Base-by-base conservation (phyloP, 2,888 invertebrate species). In the Melieria crassipennis region DNA sequence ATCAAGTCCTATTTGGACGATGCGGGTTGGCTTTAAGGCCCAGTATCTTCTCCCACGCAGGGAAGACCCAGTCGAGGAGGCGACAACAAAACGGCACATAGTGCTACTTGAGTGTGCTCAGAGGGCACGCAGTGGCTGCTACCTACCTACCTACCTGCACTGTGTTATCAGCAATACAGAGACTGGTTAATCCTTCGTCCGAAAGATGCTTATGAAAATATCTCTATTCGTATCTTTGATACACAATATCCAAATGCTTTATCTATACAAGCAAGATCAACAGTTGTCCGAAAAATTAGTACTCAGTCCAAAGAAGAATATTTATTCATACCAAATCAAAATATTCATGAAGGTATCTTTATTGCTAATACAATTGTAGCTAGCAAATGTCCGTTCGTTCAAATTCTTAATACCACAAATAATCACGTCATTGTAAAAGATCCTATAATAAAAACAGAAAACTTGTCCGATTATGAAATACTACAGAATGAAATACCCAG, bases 281-380 rank as follows among this genome's bases (percentile, higher is more conserved):
- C 13, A 5, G 62, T 62, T 9, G 30, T 62, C n/a, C 46, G 62
- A 62, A 62, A 46, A 47, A 62, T 62, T 13, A 16, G 4, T 10
- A 10, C 48, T 4, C 11, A 62, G 5, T 47, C 62, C n/a, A 48
- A 62, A 47, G 62, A 62, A 62, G 62, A 62, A 16, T 16, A 16
- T 16, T 16, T 16, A 16, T 16, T 16, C 16, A 16, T 16, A 16
- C 16, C 16, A 16, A 16, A 56, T 56, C 56, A 13, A 56, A 56
- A 56, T 56, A 56, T 56, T 7, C 30, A 56, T 56, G 30, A 56
- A 30, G 13, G 56, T 56, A 30, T 56, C 6, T 56, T 9, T 16
- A 55, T 55, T 55, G 55, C 13, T 9, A 9, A 55, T 55, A 55
- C 55, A 4, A 6, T 55, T 5, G 55, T 16, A 6, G n/a, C 55